Evolutionary conservation across 2,113 vertebrate species (phyloP).

Genomic region (Microtus ochrogaster): DNA sequence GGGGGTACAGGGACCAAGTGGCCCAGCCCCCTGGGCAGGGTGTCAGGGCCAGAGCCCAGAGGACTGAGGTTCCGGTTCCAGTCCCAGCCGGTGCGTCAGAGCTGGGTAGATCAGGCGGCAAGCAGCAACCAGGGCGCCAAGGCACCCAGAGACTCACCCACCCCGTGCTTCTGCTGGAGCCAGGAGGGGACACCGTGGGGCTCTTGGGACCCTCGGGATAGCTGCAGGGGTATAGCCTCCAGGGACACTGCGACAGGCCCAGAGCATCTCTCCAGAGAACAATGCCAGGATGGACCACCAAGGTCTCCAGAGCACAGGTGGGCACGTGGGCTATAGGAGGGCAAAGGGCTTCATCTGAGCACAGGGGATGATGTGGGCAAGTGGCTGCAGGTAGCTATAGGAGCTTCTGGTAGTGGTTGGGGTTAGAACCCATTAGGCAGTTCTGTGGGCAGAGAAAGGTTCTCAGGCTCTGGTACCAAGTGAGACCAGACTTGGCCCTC

Average conservation of each 20-base stretch:
- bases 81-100: constrained; percentile 13
- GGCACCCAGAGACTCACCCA: neutral
- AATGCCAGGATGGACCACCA: neutral
- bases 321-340: neutral
- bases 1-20: constrained; percentile 25
- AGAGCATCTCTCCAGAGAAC: constrained; percentile 16
- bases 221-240: neutral
- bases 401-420: neutral
- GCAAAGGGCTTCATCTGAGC: neutral
- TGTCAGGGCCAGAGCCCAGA: constrained; percentile 73
- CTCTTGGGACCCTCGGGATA: neutral
- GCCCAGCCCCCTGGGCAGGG: constrained; percentile 75
- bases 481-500: neutral
- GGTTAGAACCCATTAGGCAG: neutral
- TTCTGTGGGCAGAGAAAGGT: neutral
- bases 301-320: constrained; percentile 24
- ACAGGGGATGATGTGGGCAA: neutral
- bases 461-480: neutral
- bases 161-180: accelerated
- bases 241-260: neutral
- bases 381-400: neutral
- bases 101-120: neutral
- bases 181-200: accelerated
- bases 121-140: neutral
- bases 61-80: constrained; percentile 53